A percentile compares a stretch with the other conserved stretches of the same genome.
These are phyloP conservation scores for Ganaspis sp. DNA, from an alignment of 1,140 invertebrate species.

Conservation along the genomic window DNA sequence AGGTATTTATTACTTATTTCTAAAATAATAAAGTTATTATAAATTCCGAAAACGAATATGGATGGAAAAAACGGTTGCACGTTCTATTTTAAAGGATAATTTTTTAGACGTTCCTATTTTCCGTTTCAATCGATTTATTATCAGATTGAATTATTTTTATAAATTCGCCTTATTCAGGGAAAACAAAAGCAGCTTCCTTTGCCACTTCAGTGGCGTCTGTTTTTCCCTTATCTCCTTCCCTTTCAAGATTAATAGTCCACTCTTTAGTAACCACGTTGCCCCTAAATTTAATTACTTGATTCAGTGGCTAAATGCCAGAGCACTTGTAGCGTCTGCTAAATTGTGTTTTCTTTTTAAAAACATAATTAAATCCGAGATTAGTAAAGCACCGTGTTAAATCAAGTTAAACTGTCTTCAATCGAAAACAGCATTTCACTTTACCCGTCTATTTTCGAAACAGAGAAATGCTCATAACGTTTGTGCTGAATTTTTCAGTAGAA, in stretches of 20 bases:
- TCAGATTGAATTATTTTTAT: background rate
- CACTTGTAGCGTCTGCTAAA: background rate
- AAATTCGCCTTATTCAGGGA: background rate
- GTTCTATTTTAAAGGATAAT: too few relatives aligned
- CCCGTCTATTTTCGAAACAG: too few relatives aligned
- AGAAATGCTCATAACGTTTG: too few relatives aligned
- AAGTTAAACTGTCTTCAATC: background rate
- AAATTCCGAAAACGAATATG: too few relatives aligned
- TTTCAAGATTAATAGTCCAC: slow-evolving; percentile 10
- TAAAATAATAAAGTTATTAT: too few relatives aligned
- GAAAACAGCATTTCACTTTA: too few relatives aligned
- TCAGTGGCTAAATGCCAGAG: slow-evolving; percentile 8
- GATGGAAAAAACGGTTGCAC: too few relatives aligned
- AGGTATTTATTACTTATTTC: too few relatives aligned
- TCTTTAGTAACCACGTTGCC: background rate
- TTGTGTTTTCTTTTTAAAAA: background rate
- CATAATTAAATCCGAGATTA: background rate
- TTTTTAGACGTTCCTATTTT: too few relatives aligned
- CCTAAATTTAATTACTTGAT: slow-evolving; percentile 25
- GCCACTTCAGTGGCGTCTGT: background rate
- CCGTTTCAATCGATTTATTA: too few relatives aligned
- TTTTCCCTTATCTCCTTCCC: background rate
- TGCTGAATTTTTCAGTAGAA: too few relatives aligned
- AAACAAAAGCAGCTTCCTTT: background rate
- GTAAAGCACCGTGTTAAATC: background rate